These are phyloP conservation scores for Drosophila bifasciata DNA, from an alignment of 1,140 invertebrate genomes.

Conservation along the genomic window DNA sequence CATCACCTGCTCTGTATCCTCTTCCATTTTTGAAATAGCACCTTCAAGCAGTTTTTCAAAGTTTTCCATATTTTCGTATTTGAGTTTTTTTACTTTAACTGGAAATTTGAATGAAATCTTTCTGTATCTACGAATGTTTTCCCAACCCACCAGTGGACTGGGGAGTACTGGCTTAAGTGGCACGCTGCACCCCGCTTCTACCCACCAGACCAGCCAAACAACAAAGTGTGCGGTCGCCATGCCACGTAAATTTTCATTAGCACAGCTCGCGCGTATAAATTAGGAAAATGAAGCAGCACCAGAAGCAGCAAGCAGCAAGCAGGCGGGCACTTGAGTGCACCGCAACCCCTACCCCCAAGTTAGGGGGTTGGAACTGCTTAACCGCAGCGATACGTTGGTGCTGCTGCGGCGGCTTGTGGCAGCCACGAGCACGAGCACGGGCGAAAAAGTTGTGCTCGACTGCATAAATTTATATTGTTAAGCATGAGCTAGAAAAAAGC, in stretches of 20 bases:
- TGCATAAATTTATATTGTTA: slow-evolving; percentile 80
- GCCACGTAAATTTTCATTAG: slow-evolving; percentile 81
- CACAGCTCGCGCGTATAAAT: slow-evolving; percentile 73
- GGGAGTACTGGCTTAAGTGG: not conserved
- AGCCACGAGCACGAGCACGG: slow-evolving; percentile 25
- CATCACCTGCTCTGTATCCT: slow-evolving; percentile 28
- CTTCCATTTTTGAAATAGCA: slow-evolving; percentile 11
- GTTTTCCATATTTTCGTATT: not conserved
- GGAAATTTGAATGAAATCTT: slow-evolving; percentile 21
- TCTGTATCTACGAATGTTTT: not conserved
- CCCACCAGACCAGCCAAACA: slow-evolving; percentile 14
- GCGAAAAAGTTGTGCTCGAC: slow-evolving; percentile 52
- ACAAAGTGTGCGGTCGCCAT: slow-evolving; percentile 66
- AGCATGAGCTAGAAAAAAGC: slow-evolving; percentile 78
- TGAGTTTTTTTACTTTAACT: slow-evolving; percentile 3
- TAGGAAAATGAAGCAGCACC: slow-evolving; percentile 77
- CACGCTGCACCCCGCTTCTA: not conserved
- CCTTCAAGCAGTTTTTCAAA: not conserved
- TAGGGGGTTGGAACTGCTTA: slow-evolving; percentile 30
- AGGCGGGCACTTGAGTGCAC: slow-evolving; percentile 61
- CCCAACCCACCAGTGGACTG: too few relatives aligned
- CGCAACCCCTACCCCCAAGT: slow-evolving; percentile 27
- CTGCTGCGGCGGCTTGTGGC: slow-evolving; percentile 67
- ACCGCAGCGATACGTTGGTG: slow-evolving; percentile 59
- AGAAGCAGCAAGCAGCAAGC: slow-evolving; percentile 25